Percentiles rank a stretch among this genome's conserved stretches.
phyloP scores from a whole-genome alignment of 2,888 invertebrate genomes.

The Odontomyia ornata region DNA sequence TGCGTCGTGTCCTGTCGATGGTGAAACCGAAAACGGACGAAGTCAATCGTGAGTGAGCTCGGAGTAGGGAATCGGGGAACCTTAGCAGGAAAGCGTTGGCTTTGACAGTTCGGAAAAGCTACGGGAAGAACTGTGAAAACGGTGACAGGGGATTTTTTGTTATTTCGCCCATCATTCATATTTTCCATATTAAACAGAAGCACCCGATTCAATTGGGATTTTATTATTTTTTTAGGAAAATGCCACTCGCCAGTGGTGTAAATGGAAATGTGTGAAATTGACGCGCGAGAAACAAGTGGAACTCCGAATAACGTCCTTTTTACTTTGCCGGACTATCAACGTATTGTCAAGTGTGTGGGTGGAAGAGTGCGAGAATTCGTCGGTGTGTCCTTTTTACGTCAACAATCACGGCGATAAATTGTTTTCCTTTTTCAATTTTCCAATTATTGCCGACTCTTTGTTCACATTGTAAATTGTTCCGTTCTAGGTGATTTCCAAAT shows the following conservation, averaged over 20 bases:
- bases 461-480: not conserved
- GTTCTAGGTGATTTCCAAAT: not conserved
- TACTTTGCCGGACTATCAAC: not conserved
- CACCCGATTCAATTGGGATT: not conserved
- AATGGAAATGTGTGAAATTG: constrained; percentile 11
- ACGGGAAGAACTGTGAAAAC: not conserved
- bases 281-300: constrained; percentile 16
- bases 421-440: constrained; percentile 22
- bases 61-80: constrained; percentile 7
- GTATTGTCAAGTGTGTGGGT: not conserved
- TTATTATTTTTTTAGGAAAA: constrained; percentile 26
- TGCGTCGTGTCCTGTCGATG: constrained; percentile 30
- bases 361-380: not conserved
- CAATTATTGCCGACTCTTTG: not conserved
- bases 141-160: not conserved
- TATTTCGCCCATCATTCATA: constrained; percentile 22
- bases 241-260: not conserved
- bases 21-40: constrained; percentile 17
- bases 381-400: not conserved
- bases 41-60: constrained; percentile 4
- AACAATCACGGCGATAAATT: constrained; percentile 20
- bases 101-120: constrained; percentile 34
- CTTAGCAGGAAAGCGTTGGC: constrained; percentile 1
- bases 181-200: not conserved
- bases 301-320: constrained; percentile 2